These are phyloP conservation scores for Clanis bilineata DNA, from an alignment of 2,888 invertebrate genomes.

Conservation along the genomic window DNA sequence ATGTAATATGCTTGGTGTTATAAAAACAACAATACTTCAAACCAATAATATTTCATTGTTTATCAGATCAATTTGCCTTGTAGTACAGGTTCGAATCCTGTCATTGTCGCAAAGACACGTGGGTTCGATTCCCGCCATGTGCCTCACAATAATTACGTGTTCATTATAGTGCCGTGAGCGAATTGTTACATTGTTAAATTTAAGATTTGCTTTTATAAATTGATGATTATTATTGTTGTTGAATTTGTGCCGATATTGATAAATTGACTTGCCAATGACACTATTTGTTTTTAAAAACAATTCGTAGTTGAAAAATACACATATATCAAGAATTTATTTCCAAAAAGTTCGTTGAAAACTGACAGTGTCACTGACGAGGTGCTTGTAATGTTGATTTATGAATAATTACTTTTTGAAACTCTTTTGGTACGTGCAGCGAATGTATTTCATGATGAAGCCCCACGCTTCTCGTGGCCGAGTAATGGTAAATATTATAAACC, in stretches of 20 bases:
- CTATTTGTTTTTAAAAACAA: not conserved
- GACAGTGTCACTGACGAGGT: not conserved
- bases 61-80: not conserved
- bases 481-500: not conserved
- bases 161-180: not conserved
- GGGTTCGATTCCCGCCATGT: conserved; percentile 31
- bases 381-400: conserved; percentile 2
- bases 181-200: not conserved
- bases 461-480: conserved; percentile 9
- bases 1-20: not conserved
- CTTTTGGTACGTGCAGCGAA: conserved; percentile 26
- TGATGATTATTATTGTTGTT: not conserved
- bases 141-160: not conserved
- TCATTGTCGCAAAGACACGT: not conserved
- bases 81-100: not conserved
- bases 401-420: conserved; percentile 10
- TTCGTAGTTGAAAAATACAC: not conserved
- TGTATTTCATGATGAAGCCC: conserved; percentile 37
- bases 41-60: not conserved
- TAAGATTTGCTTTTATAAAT: not conserved
- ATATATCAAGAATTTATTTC: not conserved
- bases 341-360: not conserved
- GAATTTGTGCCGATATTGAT: not conserved
- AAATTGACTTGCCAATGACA: not conserved
- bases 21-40: too few species aligned